Conservation (phyloP, 2,113 vertebrate species). For the Mastomys natalensis region DNA sequence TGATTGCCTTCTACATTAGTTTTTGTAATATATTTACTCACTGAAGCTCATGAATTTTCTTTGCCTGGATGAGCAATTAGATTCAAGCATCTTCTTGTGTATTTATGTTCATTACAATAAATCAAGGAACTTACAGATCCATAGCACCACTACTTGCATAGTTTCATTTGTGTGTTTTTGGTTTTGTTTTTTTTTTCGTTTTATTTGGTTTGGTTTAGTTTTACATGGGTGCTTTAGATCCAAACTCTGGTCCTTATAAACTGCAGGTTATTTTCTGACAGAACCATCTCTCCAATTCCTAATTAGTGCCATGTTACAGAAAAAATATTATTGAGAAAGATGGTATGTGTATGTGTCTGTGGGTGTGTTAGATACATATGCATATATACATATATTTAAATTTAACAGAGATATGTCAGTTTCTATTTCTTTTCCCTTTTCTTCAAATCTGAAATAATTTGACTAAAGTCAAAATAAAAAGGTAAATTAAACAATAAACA, state of each 20-base stretch:
- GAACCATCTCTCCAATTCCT: background rate
- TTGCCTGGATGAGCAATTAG: background rate
- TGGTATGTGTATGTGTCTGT: background rate
- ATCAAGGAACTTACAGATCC: background rate
- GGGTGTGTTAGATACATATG: background rate
- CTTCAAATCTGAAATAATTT: background rate
- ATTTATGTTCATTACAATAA: too few relatives aligned
- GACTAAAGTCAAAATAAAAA: background rate
- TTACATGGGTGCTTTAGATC: background rate
- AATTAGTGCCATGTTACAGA: background rate
- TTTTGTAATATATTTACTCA: background rate
- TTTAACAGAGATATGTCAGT: background rate
- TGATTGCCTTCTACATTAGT: background rate
- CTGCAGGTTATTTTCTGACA: background rate
- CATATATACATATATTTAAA: background rate
- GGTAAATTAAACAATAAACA: background rate
- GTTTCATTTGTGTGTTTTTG: background rate
- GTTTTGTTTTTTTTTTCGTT: background rate
- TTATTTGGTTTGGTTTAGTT: background rate
- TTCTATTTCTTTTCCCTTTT: background rate
- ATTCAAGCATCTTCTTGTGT: background rate
- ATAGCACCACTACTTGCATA: background rate
- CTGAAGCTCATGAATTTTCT: background rate
- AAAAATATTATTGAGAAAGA: background rate
- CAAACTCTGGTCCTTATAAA: background rate